These are phyloP conservation scores for Pipistrellus nathusii DNA, from an alignment of 2,797 vertebrate genomes.

Conservation along the genomic window DNA sequence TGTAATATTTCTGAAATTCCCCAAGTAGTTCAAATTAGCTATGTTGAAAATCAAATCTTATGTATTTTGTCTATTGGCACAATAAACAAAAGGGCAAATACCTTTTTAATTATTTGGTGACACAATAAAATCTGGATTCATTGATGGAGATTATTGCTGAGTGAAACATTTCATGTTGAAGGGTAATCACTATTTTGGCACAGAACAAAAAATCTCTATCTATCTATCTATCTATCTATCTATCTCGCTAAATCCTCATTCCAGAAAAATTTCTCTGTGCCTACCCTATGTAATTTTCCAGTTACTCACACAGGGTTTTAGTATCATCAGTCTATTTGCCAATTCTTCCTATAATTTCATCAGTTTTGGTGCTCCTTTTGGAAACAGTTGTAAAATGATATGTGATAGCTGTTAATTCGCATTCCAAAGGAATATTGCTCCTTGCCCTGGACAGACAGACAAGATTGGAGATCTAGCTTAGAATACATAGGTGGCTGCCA, in stretches of 20 bases:
- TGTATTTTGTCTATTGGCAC: conserved; percentile 18
- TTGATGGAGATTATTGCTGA: neutral
- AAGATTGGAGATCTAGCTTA: neutral
- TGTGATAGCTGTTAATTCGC: neutral
- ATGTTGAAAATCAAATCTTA: neutral
- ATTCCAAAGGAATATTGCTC: neutral
- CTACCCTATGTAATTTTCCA: conserved; percentile 31
- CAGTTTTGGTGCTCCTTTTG: neutral
- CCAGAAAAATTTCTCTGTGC: neutral
- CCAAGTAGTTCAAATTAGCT: conserved; percentile 19
- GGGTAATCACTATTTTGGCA: neutral
- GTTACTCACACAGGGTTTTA: neutral
- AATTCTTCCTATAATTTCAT: conserved; percentile 56
- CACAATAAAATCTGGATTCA: conserved; percentile 24
- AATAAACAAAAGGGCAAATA: neutral
- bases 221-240: neutral
- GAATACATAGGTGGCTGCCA: neutral
- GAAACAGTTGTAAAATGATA: conserved; percentile 43
- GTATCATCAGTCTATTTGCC: neutral
- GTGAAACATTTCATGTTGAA: neutral
- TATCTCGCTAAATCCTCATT: neutral
- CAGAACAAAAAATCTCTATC: neutral
- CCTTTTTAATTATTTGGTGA: neutral
- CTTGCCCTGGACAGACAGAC: conserved; percentile 21
- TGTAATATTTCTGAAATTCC: conserved; percentile 60